These are phyloP conservation scores for Holotrichia oblita DNA, from an alignment of 1,140 invertebrate species.

Conservation along the genomic window DNA sequence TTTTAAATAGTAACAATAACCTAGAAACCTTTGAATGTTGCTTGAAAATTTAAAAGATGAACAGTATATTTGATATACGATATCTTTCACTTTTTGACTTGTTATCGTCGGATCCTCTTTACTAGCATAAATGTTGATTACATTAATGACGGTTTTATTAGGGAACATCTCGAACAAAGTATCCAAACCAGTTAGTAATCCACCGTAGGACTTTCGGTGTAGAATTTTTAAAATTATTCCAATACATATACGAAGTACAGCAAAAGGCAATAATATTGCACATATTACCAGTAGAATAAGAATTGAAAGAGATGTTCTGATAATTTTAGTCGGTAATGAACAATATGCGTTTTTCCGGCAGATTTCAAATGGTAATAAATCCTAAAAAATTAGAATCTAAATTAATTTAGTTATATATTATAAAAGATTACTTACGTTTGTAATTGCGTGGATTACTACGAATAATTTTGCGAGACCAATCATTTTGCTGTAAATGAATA, in stretches of 20 bases:
- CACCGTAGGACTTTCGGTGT: neutral
- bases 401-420: neutral
- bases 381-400: neutral
- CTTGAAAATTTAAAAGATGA: constrained; percentile 22
- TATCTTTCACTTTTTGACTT: neutral
- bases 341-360: neutral
- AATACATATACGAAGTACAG: neutral
- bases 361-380: neutral
- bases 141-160: neutral
- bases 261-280: neutral
- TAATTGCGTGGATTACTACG: neutral
- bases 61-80: neutral
- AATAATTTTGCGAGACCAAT: neutral
- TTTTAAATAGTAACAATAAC: constrained; percentile 22
- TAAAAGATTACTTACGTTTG: neutral
- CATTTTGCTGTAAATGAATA: neutral
- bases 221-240: neutral
- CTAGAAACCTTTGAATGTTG: neutral
- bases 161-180: constrained; percentile 1
- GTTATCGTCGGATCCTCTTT: constrained; percentile 2
- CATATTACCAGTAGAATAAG: neutral
- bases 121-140: neutral
- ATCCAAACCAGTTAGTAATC: neutral
- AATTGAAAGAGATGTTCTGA: neutral
- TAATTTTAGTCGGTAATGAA: neutral